Base-by-base conservation (phyloP, 1,140 invertebrate genomes). In the Dreissena polymorpha region DNA sequence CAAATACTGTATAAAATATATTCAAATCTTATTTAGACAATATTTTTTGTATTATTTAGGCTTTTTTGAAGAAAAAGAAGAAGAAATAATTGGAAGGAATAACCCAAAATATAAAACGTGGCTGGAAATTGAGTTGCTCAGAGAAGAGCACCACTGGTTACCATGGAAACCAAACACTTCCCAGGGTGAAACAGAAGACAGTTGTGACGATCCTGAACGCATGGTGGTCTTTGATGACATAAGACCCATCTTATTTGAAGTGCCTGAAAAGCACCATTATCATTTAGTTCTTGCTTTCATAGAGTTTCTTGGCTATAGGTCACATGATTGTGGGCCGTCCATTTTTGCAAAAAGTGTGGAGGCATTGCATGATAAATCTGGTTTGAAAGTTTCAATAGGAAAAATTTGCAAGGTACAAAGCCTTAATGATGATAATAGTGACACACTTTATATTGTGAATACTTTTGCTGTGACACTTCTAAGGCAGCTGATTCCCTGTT, bases 171-270 rank as follows among this genome's bases (percentile, higher is more conserved):
- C 91, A 39, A 89, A 92, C 86, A 29, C 85, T 14, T 81, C 70
- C 51, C 83, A 88, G 64, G 90, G 88, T 57, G 89, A 92, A 63
- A 93, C 90, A 25, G 88, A 92, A 50, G 92, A 93, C 16, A 93
- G 93, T 67, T 92, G 92, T 87, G 93, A 94, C 77, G 94, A 94
- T 89, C 84, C 91, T 7, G 94, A 94, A 29, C 86, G 94, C 65
- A 86, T 93, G 65, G 93, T 94, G 49, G 76, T 93, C 0, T 91
- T 92, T 86, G 94, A 94, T 80, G 93, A 94, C 86, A 87, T 94
- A 10, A 82, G 86, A 16, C 88, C 88, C 10, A 85, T 88, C 68
- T 74, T 94, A 21, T 92, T 94, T 79, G 60, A 63, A 21, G 71
- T 94, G 0, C 67, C 86, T 14, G 73, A 84, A 49, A 68, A 91